These are phyloP conservation scores for Zaprionus bogoriensis DNA, from an alignment of 2,888 invertebrate genomes.

Conservation along the genomic window DNA sequence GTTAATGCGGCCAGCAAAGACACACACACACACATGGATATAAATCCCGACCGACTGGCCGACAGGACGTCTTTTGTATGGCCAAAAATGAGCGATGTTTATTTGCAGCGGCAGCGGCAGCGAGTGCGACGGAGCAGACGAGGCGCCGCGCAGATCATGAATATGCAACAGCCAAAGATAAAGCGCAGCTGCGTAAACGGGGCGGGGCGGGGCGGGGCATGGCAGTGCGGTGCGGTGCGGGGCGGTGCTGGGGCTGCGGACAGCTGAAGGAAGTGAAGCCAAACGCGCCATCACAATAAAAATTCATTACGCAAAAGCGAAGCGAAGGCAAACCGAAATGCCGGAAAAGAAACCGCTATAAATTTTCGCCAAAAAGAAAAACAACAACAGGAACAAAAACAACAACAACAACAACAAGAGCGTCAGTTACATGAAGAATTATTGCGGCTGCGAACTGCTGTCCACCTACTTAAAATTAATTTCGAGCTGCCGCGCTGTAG, in stretches of 20 bases:
- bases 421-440: conserved; percentile 72
- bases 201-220: conserved; percentile 1
- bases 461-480: conserved; percentile 79
- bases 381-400: conserved; percentile 19
- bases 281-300: conserved; percentile 75
- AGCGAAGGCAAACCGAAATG: conserved; percentile 64
- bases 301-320: conserved; percentile 75
- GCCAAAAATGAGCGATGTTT: conserved; percentile 64
- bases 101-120: conserved; percentile 40
- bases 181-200: conserved; percentile 41
- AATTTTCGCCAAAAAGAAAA: conserved; percentile 59
- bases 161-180: conserved; percentile 68
- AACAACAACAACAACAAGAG: conserved; percentile 12
- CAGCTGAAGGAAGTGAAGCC: conserved; percentile 69
- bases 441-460: conserved; percentile 73
- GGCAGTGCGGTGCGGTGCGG: not conserved
- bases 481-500: conserved; percentile 42
- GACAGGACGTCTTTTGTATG: conserved; percentile 22
- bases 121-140: not conserved
- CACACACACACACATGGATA: conserved; percentile 1
- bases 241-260: no score
- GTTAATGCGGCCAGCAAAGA: conserved; percentile 19
- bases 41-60: conserved; percentile 35
- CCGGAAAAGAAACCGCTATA: conserved; percentile 73
- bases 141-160: conserved; percentile 49